Evolutionary conservation across 1,140 invertebrate genomes (phyloP), one percentile per base, ranked within the genome.

Genomic region (Heterodera schachtii): DNA sequence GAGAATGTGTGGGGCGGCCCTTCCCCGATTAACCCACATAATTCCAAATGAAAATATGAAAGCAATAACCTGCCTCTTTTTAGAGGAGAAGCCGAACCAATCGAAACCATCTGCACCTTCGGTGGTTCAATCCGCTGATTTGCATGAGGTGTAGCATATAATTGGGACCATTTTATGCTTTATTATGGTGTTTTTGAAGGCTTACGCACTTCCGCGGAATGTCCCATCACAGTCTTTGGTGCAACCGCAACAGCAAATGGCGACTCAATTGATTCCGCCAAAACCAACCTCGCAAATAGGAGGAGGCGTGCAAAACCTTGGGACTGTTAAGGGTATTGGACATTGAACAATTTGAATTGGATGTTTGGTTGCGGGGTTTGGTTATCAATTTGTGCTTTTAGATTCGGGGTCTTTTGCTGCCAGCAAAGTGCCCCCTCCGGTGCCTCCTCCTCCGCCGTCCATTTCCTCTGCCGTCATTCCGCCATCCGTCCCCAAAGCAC

Each of bases 101-200:
- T n/a, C 43, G 66, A 76, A 76, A 76, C 75, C 57, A 76, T 16
- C 75, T 57, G 21, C 44, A 47, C 74, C 74, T 57, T 41, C 66
- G 49, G 66, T 76, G 75, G 66, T 64, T 75, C 52, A 31, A 52
- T 60, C 31, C 46, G 64, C 52, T 74, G 21, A 43, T 60, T 57
- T 57, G 49, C 57, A 76, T 76, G 46, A 76, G 75, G 75, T 76
- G 75, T 52, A 41, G 57, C 52, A 8, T 75, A 52, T 75, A 13
- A 52, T 43, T 52, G 49, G 75, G 66, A n/a, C 13, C 13, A 64
- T 64, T 19, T 64, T 64, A 52, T 16, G 16, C 57, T 19, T 64
- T 64, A 64, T 19, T 13, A n/a, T 11, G 11, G 57, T 19, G 5
- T 16, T 64, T 64, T 64, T 64, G 57, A 64, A 64, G 57, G 57